Conservation (phyloP, 2,113 vertebrate species). For the Anolis carolinensis region DNA sequence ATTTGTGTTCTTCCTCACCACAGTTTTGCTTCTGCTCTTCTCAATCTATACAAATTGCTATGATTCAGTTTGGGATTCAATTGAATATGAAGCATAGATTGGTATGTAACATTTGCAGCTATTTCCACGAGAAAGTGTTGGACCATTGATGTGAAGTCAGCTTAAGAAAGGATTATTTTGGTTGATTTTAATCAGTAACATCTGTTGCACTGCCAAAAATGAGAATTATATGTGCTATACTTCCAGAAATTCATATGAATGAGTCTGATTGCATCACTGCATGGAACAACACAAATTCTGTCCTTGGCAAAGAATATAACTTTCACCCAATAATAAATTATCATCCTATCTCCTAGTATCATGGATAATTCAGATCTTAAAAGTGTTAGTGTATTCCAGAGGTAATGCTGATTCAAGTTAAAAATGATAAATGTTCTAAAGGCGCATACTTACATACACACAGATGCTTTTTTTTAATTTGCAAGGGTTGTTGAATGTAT, state of each 20-base stretch:
- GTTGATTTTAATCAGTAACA: not conserved
- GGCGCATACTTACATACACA: not conserved
- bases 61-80: no score
- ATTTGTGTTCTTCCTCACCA: no score
- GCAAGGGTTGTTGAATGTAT: not conserved
- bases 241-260: not conserved
- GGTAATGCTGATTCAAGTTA: not conserved
- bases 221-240: not conserved
- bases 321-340: not conserved
- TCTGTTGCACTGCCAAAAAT: not conserved
- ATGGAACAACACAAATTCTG: not conserved
- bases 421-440: slow-evolving; percentile 18
- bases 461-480: slow-evolving; percentile 19
- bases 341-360: not conserved
- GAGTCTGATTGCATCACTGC: not conserved
- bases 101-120: no score
- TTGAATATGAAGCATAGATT: no score
- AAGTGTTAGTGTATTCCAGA: not conserved
- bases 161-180: not conserved
- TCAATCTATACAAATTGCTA: no score
- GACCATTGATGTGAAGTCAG: not conserved
- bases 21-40: no score
- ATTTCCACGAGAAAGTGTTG: not conserved
- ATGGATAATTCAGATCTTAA: slow-evolving; percentile 2
- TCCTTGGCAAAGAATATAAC: not conserved